Percentiles rank a stretch among this genome's conserved stretches.
These are phyloP conservation scores for Lithophane ornitopus DNA, from an alignment of 2,888 invertebrate species.

Conservation along the genomic window DNA sequence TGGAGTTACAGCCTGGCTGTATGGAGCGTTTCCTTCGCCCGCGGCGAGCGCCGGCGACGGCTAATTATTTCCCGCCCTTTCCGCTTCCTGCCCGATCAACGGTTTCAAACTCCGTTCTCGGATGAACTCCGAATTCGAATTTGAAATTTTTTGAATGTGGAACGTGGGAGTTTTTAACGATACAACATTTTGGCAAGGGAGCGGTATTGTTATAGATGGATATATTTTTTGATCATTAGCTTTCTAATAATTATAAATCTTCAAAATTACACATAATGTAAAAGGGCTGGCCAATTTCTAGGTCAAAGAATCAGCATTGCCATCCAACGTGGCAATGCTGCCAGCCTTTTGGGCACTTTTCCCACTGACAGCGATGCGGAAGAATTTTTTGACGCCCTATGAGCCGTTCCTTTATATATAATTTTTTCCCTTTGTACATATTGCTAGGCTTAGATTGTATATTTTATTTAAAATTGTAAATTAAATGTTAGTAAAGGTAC, in stretches of 20 bases:
- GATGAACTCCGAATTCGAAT: constrained; percentile 68
- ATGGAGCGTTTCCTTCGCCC: constrained; percentile 79
- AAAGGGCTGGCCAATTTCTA: no score
- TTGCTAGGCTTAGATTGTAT: no score
- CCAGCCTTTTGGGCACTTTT: no score
- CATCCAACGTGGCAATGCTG: no score
- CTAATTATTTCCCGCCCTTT: constrained; percentile 89
- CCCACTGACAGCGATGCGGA: no score
- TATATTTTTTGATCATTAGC: not conserved
- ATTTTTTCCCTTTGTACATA: no score
- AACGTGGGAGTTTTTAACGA: constrained; percentile 65
- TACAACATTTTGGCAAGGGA: constrained; percentile 19
- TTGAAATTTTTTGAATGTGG: constrained; percentile 60
- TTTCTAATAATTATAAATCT: not conserved
- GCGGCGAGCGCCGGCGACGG: constrained; percentile 75
- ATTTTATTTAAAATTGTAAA: no score
- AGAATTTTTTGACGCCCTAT: no score
- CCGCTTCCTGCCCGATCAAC: constrained; percentile 79
- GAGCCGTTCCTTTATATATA: no score
- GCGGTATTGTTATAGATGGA: not conserved
- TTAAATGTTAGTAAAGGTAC: no score
- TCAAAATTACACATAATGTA: not conserved
- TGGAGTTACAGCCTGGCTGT: constrained; percentile 74
- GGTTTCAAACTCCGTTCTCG: constrained; percentile 66
- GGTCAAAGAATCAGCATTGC: no score